Percentiles rank a stretch among this genome's conserved stretches.
Evolutionary conservation across 53 echinoderm and acorn worm species (phyloP).

Genomic region (Henricia sp.): DNA sequence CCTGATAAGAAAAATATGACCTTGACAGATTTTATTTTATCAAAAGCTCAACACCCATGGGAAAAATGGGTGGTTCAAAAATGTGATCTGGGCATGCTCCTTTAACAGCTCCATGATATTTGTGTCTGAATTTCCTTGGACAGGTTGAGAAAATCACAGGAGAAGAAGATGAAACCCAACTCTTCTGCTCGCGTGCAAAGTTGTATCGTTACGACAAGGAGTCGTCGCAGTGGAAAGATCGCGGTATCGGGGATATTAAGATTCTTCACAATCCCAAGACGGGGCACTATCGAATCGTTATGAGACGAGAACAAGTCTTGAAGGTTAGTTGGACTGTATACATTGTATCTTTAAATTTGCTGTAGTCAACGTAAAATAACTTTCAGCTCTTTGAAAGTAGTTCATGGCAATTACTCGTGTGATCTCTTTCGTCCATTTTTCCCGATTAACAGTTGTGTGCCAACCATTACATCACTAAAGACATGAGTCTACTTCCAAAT

Average conservation of each 20-base stretch:
- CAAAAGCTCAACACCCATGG: no score
- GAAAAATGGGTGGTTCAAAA: no score
- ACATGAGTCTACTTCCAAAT: slow-evolving; percentile 58
- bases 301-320: slow-evolving; percentile 83
- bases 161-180: slow-evolving; percentile 76
- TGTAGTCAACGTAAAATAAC: no score
- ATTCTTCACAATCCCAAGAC: slow-evolving; percentile 60
- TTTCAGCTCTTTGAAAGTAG: no score
- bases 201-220: slow-evolving; percentile 75
- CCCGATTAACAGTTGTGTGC: slow-evolving; percentile 58
- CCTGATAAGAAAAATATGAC: no score
- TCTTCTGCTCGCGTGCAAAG: slow-evolving; percentile 74
- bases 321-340: slow-evolving; percentile 58
- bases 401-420: neutral
- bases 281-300: slow-evolving; percentile 64
- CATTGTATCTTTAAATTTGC: no score
- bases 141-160: slow-evolving; percentile 65
- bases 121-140: no score
- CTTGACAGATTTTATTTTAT: no score
- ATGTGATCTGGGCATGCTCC: neutral
- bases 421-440: neutral
- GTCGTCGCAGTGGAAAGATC: slow-evolving; percentile 76
- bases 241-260: slow-evolving; percentile 86
- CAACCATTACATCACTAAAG: slow-evolving; percentile 63
- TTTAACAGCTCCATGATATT: neutral